Evolutionary conservation across 2,888 invertebrate genomes (phyloP).

Genomic region (Eupithecia dodoneata): DNA sequence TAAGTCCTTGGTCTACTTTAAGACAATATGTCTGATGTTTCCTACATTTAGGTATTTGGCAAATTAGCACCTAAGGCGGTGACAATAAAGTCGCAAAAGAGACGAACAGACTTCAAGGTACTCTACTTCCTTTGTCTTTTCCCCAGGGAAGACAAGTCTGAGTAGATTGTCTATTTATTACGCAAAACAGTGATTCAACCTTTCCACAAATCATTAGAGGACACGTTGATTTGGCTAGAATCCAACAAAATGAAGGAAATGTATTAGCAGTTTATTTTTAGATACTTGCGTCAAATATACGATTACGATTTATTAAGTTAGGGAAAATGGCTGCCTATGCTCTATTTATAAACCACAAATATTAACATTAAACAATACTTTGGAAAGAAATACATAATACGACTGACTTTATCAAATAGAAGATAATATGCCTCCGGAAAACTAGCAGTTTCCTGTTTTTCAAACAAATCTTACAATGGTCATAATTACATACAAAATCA

Average conservation of each 20-base stretch:
- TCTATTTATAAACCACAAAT: background rate
- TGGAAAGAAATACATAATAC: background rate
- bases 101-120: background rate
- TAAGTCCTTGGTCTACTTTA: constrained; percentile 48
- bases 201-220: constrained; percentile 22
- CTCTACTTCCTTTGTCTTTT: background rate
- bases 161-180: background rate
- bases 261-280: constrained; percentile 53
- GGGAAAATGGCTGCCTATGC: background rate
- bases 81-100: background rate
- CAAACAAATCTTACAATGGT: background rate
- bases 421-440: background rate
- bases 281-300: constrained; percentile 32
- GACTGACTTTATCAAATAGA: background rate
- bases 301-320: background rate
- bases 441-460: background rate
- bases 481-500: background rate
- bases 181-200: constrained; percentile 11
- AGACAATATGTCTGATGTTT: background rate
- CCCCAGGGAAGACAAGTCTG: background rate
- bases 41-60: background rate
- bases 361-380: background rate
- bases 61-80: background rate
- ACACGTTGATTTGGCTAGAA: constrained; percentile 53
- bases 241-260: constrained; percentile 52